Conservation (phyloP, 2,113 vertebrate genomes). For the Nerophis ophidion region DNA sequence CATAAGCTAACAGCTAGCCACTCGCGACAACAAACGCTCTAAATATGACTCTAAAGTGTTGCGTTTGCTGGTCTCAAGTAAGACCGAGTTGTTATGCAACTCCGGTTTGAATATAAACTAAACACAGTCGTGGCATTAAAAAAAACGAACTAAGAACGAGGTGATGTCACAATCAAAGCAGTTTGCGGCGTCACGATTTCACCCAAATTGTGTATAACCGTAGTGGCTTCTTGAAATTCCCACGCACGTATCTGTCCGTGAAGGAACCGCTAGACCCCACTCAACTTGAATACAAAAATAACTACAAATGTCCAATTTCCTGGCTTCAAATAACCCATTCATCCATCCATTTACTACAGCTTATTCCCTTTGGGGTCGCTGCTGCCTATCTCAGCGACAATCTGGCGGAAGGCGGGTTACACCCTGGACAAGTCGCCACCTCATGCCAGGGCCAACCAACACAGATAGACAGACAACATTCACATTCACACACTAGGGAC, state of each 20-base stretch:
- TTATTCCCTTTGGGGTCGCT: too few species aligned
- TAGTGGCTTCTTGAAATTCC: background rate
- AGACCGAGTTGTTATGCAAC: background rate
- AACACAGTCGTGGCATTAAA: background rate
- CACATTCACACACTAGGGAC: too few species aligned
- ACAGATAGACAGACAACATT: too few species aligned
- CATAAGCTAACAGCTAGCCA: background rate
- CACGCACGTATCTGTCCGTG: background rate
- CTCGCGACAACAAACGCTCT: background rate
- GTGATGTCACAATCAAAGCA: background rate
- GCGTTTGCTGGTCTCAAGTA: constrained; percentile 7
- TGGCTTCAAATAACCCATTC: too few species aligned
- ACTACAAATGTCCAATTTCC: too few species aligned
- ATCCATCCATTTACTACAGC: too few species aligned
- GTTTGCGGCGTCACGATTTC: background rate
- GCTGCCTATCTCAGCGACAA: too few species aligned
- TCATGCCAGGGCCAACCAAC: too few species aligned
- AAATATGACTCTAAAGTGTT: background rate
- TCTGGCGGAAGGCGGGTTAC: too few species aligned
- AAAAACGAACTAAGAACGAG: background rate
- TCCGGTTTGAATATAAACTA: background rate
- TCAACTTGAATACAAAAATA: too few species aligned
- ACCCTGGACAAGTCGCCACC: too few species aligned
- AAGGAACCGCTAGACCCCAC: background rate
- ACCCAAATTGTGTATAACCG: background rate